Conservation (phyloP, 2,113 vertebrate species). For the Acrocephalus arundinaceus region DNA sequence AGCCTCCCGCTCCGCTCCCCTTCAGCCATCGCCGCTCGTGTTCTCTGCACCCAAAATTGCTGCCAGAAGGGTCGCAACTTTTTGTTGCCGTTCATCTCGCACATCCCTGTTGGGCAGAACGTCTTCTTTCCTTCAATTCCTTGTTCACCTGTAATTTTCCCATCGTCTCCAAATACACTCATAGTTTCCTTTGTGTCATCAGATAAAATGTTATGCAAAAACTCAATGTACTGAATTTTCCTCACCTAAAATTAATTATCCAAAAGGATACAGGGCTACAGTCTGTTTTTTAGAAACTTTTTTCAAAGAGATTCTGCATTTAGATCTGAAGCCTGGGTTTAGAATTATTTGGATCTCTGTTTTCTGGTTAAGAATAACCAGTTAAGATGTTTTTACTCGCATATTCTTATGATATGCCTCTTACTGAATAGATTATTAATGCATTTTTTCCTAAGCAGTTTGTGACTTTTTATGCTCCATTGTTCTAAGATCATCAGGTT, state of each 20-base stretch:
- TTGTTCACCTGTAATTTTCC: neutral
- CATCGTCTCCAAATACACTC: neutral
- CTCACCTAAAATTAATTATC: neutral
- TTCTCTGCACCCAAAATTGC: neutral
- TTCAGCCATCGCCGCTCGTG: fast-evolving
- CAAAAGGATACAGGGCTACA: neutral
- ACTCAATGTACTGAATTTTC: neutral
- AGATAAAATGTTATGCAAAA: neutral
- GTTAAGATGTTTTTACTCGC: neutral
- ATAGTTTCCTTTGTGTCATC: neutral
- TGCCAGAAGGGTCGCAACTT: neutral
- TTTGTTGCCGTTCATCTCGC: neutral
- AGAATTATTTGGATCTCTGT: neutral
- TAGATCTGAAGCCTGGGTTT: fast-evolving
- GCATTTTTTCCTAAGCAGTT: neutral
- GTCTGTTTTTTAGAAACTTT: neutral
- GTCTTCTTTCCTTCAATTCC: neutral
- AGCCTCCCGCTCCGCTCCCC: neutral
- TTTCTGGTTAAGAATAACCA: neutral
- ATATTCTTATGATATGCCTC: neutral
- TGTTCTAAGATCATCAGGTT: neutral
- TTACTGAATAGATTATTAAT: neutral
- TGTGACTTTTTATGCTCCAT: neutral
- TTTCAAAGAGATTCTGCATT: neutral
- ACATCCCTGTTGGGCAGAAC: no score